Percentiles rank a stretch among this genome's conserved stretches.
Conservation (phyloP, 2,888 invertebrate genomes). For the Bombylius major region DNA sequence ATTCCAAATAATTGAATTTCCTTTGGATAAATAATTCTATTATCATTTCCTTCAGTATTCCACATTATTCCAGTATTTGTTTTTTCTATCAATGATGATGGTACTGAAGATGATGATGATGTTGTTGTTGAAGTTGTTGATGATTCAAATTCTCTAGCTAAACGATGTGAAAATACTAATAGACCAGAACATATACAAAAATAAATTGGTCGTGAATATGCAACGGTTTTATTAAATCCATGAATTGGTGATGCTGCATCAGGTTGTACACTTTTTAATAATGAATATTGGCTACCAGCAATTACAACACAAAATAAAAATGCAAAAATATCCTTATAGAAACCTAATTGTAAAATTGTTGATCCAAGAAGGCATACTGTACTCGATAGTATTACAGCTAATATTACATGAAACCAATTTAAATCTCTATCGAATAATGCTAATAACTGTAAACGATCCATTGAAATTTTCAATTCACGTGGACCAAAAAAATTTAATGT, state of each 20-base stretch:
- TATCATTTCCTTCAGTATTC: background rate
- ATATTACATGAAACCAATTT: slow-evolving; percentile 55
- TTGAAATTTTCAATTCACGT: slow-evolving; percentile 56
- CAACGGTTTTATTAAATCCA: slow-evolving; percentile 89
- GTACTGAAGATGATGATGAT: no score
- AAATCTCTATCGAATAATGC: slow-evolving; percentile 88
- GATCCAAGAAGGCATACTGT: slow-evolving; percentile 78
- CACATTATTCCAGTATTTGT: background rate
- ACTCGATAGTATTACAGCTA: slow-evolving; percentile 72
- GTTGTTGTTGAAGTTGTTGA: background rate
- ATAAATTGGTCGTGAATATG: slow-evolving; percentile 87
- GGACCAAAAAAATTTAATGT: slow-evolving; percentile 29
- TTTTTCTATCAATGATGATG: background rate
- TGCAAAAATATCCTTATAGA: slow-evolving; percentile 85
- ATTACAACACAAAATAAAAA: slow-evolving; percentile 96
- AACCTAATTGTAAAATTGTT: slow-evolving; percentile 64
- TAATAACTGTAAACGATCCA: slow-evolving; percentile 84
- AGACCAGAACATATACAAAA: slow-evolving; percentile 67
- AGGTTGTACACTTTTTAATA: slow-evolving; percentile 95
- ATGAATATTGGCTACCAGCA: slow-evolving; percentile 93
- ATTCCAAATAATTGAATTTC: slow-evolving; percentile 26
- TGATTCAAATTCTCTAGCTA: slow-evolving; percentile 20
- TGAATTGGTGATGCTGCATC: slow-evolving; percentile 98
- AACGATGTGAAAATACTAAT: slow-evolving; percentile 38
- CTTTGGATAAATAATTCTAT: background rate